Evolutionary conservation across 1,140 invertebrate genomes (phyloP).

Genomic region (Drosophila sechellia): DNA sequence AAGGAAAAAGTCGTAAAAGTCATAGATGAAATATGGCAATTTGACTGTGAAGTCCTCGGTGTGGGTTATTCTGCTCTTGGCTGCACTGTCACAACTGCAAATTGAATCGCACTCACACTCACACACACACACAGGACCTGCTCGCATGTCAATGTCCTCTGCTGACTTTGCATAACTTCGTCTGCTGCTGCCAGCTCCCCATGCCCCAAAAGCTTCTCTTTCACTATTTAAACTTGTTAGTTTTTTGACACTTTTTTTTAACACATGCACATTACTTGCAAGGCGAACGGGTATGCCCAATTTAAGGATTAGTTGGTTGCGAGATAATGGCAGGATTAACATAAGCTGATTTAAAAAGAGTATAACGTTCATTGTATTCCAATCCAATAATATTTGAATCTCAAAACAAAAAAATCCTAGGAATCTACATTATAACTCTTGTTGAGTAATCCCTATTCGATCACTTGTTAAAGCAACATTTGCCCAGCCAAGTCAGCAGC

Average conservation of each 20-base stretch:
- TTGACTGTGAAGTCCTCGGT: constrained; percentile 51
- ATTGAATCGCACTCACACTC: constrained; percentile 67
- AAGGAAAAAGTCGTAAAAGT: constrained; percentile 76
- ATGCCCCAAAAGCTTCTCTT: neutral
- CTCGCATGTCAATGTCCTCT: constrained; percentile 76
- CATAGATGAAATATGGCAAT: constrained; percentile 80
- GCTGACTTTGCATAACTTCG: constrained; percentile 81
- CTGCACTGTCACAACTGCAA: constrained; percentile 76
- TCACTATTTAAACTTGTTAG: constrained; percentile 51
- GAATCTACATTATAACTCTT: neutral
- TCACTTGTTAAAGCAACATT: neutral
- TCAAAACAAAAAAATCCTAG: no score
- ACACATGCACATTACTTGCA: constrained; percentile 34
- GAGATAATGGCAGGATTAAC: neutral
- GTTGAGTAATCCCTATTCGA: constrained; percentile 3
- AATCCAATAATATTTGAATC: neutral
- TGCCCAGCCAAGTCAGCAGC: constrained; percentile 65
- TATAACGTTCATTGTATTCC: neutral
- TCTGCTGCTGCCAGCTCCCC: constrained; percentile 26
- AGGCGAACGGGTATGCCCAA: constrained; percentile 10
- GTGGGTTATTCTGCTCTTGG: constrained; percentile 29
- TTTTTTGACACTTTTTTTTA: constrained; percentile 67
- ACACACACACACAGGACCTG: constrained; percentile 37
- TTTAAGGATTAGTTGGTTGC: neutral
- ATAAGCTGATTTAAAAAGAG: neutral